Evolutionary conservation across 2,888 invertebrate species (phyloP).

Genomic region (Ypsolopha sequella): DNA sequence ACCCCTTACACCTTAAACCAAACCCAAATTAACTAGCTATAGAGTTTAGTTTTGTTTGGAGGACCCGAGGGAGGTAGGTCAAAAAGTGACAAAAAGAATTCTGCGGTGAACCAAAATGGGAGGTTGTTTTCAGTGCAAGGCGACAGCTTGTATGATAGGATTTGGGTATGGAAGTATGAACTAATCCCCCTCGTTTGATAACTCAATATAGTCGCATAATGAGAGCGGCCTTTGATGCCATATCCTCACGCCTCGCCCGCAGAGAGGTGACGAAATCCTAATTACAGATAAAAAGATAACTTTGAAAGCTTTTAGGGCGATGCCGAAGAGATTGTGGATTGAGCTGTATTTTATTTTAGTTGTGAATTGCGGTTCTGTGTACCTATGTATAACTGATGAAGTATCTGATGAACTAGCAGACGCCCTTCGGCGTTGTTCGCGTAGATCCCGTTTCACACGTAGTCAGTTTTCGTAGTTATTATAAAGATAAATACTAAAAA

Average conservation of each 20-base stretch:
- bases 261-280: conserved; percentile 63
- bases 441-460: no score
- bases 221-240: conserved; percentile 62
- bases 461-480: no score
- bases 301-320: conserved; percentile 32
- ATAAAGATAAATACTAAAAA: no score
- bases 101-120: conserved; percentile 63
- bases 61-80: conserved; percentile 8
- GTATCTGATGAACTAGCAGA: no score
- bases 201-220: conserved; percentile 67
- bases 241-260: conserved; percentile 18
- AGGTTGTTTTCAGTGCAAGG: conserved; percentile 63
- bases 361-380: no score
- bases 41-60: conserved; percentile 17
- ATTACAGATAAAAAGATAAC: conserved; percentile 71
- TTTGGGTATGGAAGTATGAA: conserved; percentile 69
- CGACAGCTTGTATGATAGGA: conserved; percentile 72
- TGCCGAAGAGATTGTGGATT: conserved; percentile 13
- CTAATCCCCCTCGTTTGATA: conserved; percentile 67
- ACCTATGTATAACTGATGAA: no score
- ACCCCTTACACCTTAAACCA: not conserved
- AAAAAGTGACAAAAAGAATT: conserved; percentile 21
- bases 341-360: not conserved
- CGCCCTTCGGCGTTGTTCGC: no score
- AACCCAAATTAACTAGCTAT: conserved; percentile 5